phyloP scores from a whole-genome alignment of 2,113 vertebrate genomes.

The Crotalus horridus region DNA sequence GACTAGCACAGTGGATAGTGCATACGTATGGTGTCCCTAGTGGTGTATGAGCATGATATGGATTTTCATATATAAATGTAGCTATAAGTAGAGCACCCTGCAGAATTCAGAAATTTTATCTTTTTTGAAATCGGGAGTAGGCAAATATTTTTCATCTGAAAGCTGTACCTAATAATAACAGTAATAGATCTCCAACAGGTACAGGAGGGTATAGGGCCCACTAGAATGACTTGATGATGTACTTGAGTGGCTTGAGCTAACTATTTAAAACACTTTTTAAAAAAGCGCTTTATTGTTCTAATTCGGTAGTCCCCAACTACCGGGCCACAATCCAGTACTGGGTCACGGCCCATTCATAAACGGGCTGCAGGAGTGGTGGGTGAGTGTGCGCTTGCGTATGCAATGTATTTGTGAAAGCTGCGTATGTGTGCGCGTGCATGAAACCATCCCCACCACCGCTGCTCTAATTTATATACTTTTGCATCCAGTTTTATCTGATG shows the following conservation, averaged over 20 bases:
- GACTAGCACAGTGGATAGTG: background rate
- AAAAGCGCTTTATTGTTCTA: background rate
- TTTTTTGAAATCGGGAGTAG: background rate
- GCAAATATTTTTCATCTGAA: background rate
- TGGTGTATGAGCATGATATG: background rate
- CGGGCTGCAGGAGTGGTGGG: background rate
- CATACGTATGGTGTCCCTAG: background rate
- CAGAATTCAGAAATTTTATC: background rate
- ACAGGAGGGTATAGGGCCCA: background rate
- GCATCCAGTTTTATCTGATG: background rate
- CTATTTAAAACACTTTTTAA: background rate
- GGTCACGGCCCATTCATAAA: background rate
- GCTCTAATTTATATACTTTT: background rate
- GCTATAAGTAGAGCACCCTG: background rate
- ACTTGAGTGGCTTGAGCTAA: background rate
- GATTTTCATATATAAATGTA: background rate
- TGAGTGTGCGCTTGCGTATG: background rate
- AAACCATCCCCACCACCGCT: background rate
- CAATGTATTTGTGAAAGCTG: background rate
- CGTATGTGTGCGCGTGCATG: rapidly evolving
- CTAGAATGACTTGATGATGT: background rate
- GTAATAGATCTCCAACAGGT: background rate
- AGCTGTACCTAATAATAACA: background rate
- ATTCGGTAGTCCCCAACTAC: background rate
- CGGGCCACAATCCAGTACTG: background rate